phyloP scores from a whole-genome alignment of 2,888 invertebrate genomes.

The Clostera curtula region DNA sequence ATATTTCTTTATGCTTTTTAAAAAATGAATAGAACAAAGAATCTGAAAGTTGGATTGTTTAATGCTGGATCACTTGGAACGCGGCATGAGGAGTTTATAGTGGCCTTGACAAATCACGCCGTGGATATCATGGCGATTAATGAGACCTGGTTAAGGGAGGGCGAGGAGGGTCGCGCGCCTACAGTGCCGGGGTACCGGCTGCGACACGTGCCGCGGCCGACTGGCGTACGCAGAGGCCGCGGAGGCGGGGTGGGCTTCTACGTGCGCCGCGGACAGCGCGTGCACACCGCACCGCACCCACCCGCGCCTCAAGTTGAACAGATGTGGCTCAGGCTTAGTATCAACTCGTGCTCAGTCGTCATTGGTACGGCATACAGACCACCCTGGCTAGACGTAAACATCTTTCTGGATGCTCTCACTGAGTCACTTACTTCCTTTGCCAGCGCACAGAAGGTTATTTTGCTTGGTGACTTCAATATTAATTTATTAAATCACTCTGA shows the following conservation, averaged over 20 bases:
- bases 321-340: not conserved
- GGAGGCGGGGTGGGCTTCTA: not conserved
- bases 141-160: no score
- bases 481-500: not conserved
- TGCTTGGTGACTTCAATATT: conserved; percentile 3
- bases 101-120: no score
- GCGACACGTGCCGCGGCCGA: no score
- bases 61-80: no score
- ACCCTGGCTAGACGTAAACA: conserved; percentile 1
- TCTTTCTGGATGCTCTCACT: not conserved
- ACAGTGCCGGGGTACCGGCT: no score
- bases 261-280: not conserved
- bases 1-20: no score
- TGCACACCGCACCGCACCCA: not conserved
- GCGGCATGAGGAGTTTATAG: no score
- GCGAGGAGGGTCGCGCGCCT: no score
- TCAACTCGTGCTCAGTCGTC: not conserved
- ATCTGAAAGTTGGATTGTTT: no score
- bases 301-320: not conserved
- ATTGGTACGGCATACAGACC: conserved; percentile 1
- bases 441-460: not conserved
- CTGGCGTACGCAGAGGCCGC: no score
- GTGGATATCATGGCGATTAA: no score
- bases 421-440: not conserved
- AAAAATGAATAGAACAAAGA: no score